Conservation (phyloP, 2,888 invertebrate species). For the Andrena flavipes region DNA sequence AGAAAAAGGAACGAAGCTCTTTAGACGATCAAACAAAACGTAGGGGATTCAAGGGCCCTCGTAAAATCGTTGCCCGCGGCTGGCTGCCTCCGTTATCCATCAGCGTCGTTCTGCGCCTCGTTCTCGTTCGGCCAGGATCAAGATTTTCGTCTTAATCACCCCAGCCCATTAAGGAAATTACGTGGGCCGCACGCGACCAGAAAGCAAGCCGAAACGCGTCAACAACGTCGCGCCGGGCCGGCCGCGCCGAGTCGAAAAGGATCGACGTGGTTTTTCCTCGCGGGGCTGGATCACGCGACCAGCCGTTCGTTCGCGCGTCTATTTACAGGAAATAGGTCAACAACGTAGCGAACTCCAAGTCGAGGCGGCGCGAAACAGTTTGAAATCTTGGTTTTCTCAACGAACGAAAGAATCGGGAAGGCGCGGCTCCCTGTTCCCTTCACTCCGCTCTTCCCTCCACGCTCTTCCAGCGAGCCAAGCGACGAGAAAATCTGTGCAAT, state of each 20-base stretch:
- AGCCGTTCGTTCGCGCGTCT: conserved; percentile 45
- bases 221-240: background rate
- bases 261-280: background rate
- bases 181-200: conserved; percentile 36
- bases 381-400: background rate
- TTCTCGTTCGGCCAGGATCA: conserved; percentile 35
- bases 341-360: conserved; percentile 29
- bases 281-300: conserved; percentile 20
- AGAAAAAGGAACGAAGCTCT: conserved; percentile 29
- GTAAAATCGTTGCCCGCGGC: conserved; percentile 68
- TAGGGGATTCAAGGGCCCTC: conserved; percentile 59
- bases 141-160: conserved; percentile 62
- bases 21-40: conserved; percentile 65
- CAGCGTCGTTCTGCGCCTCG: conserved; percentile 44
- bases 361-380: background rate
- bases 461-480: background rate
- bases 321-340: conserved; percentile 60
- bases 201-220: conserved; percentile 9
- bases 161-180: conserved; percentile 56
- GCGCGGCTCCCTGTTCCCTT: too few species aligned
- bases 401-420: background rate
- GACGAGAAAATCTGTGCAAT: conserved; percentile 25
- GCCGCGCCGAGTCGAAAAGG: background rate
- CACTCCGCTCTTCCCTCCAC: too few species aligned
- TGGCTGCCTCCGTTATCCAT: conserved; percentile 65